A percentile compares a stretch with the other conserved stretches of the same genome.
phyloP scores from a whole-genome alignment of 2,113 vertebrate genomes.

The Microcebus jonahi region DNA sequence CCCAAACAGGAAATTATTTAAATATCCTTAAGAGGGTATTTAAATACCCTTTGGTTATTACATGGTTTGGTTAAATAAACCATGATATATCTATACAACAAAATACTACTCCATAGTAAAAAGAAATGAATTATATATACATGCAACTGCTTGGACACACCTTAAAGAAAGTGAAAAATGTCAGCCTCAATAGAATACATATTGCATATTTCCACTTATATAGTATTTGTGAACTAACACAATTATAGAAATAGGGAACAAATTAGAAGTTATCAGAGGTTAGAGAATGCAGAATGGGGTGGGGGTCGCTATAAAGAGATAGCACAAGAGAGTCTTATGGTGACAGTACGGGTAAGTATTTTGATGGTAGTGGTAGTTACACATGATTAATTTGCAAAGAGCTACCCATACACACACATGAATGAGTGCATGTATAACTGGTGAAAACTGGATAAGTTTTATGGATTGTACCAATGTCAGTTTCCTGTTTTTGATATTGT shows the following conservation, averaged over 20 bases:
- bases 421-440: neutral
- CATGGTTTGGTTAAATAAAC: neutral
- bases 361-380: neutral
- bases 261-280: neutral
- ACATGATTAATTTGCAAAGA: neutral
- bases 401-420: neutral
- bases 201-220: neutral
- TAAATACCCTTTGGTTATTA: too few relatives aligned
- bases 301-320: neutral
- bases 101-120: slow-evolving; percentile 39
- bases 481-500: neutral
- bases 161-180: slow-evolving; percentile 35
- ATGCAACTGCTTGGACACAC: neutral
- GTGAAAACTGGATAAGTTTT: neutral
- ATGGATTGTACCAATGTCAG: neutral
- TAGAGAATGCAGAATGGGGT: neutral
- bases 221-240: neutral
- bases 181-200: neutral
- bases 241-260: neutral
- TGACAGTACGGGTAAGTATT: neutral
- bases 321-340: neutral
- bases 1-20: slow-evolving; percentile 26
- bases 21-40: neutral
- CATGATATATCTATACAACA: neutral
- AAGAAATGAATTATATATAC: slow-evolving; percentile 23